These are phyloP conservation scores for Etheostoma perlongum DNA, from an alignment of 2,797 vertebrate genomes.

Conservation along the genomic window DNA sequence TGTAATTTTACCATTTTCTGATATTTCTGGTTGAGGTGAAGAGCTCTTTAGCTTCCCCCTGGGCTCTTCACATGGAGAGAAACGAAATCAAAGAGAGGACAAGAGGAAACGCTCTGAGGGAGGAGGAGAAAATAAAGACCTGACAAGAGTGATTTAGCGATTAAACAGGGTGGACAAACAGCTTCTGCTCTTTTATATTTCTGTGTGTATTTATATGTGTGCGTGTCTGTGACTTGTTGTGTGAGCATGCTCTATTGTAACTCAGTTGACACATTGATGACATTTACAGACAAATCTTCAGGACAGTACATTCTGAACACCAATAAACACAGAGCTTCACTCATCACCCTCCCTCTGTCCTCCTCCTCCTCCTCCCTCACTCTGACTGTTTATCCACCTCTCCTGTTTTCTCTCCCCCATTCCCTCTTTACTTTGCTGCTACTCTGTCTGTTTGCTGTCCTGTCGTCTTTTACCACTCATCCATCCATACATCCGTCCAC, in stretches of 20 bases:
- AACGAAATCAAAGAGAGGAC: slow-evolving; percentile 38
- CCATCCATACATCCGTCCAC: slow-evolving; percentile 46
- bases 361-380: slow-evolving; percentile 54
- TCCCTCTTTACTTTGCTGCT: slow-evolving; percentile 50
- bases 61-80: slow-evolving; percentile 30
- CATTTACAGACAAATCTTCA: slow-evolving; percentile 75
- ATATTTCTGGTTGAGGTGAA: slow-evolving; percentile 37
- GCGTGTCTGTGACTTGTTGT: slow-evolving; percentile 33
- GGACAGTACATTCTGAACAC: slow-evolving; percentile 79
- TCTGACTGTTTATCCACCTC: slow-evolving; percentile 58
- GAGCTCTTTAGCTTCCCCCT: slow-evolving; percentile 19
- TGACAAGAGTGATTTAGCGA: slow-evolving; percentile 44
- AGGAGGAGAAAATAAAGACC: not conserved
- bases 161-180: slow-evolving; percentile 55
- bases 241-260: slow-evolving; percentile 54
- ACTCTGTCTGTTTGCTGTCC: slow-evolving; percentile 12
- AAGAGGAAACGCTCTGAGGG: slow-evolving; percentile 21
- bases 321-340: slow-evolving; percentile 65
- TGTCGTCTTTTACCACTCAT: slow-evolving; percentile 59
- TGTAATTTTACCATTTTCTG: slow-evolving; percentile 34
- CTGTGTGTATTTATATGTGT: slow-evolving; percentile 27
- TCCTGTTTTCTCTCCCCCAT: slow-evolving; percentile 56
- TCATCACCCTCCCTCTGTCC: slow-evolving; percentile 48
- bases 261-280: slow-evolving; percentile 73
- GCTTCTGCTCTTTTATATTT: slow-evolving; percentile 42